These are phyloP conservation scores for rat (Rattus norvegicus) DNA, from an alignment of 2,113 vertebrate species.

Conservation along the genomic window DNA sequence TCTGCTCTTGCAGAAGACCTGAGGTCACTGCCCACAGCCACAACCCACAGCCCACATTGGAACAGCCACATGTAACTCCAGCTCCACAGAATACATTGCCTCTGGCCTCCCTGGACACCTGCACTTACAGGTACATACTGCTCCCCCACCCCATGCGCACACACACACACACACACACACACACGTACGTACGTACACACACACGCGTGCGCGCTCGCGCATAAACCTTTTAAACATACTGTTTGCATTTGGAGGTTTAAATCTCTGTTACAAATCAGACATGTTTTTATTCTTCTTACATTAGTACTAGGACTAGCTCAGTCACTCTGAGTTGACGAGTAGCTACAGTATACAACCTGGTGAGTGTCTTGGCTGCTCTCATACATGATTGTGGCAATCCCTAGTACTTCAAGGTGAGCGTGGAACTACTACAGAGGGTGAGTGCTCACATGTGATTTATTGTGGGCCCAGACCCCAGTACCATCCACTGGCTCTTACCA, in stretches of 20 bases:
- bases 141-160: too few species aligned
- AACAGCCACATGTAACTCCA: neutral
- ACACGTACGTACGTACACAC: neutral
- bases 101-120: neutral
- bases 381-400: accelerated
- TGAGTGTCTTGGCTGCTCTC: neutral
- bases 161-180: neutral
- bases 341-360: neutral
- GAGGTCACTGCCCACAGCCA: too few species aligned
- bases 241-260: neutral
- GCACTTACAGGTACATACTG: neutral
- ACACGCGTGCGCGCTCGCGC: too few species aligned
- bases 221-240: neutral
- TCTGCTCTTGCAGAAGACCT: neutral
- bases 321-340: neutral
- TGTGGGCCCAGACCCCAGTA: accelerated
- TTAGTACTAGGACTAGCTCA: neutral
- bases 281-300: neutral
- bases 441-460: neutral
- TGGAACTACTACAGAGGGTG: neutral
- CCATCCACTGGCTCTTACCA: neutral
- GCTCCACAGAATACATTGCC: neutral
- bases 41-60: neutral
- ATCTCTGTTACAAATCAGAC: neutral
- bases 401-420: neutral